A percentile compares a stretch with the other conserved stretches of the same genome.
phyloP scores from a whole-genome alignment of 2,888 invertebrate species.

The Bursaphelenchus okinawaensis region DNA sequence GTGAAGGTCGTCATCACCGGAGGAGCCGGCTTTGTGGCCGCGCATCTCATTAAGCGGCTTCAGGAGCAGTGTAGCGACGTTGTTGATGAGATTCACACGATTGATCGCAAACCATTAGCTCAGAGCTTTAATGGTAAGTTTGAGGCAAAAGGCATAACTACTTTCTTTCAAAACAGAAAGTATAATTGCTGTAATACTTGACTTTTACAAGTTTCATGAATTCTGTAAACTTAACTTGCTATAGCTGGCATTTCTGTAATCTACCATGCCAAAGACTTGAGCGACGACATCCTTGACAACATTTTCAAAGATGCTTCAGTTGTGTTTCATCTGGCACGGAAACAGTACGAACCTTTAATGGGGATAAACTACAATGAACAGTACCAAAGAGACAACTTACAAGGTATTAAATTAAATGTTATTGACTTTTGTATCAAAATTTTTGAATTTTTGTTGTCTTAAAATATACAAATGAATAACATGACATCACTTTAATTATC shows the following conservation, averaged over 20 bases:
- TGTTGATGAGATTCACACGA: constrained; percentile 41
- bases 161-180: not conserved
- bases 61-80: constrained; percentile 30
- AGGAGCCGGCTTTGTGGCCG: constrained; percentile 47
- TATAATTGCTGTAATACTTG: not conserved
- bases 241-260: constrained; percentile 22
- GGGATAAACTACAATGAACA: constrained; percentile 16
- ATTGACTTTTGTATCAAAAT: constrained; percentile 34
- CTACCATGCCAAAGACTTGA: constrained; percentile 32
- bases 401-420: constrained; percentile 25
- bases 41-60: constrained; percentile 39
- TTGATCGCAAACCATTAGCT: constrained; percentile 35
- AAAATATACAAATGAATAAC: too few relatives aligned
- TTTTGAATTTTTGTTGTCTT: too few relatives aligned
- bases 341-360: constrained; percentile 25
- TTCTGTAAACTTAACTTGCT: not conserved
- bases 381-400: constrained; percentile 30
- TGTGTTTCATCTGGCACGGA: constrained; percentile 33
- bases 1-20: constrained; percentile 46
- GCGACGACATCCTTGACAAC: constrained; percentile 24
- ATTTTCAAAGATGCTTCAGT: constrained; percentile 32
- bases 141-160: not conserved
- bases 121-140: not conserved
- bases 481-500: too few relatives aligned
- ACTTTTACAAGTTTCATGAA: not conserved